These are phyloP conservation scores for Parnassius glacialis DNA, from an alignment of 2,888 invertebrate species.

Conservation along the genomic window DNA sequence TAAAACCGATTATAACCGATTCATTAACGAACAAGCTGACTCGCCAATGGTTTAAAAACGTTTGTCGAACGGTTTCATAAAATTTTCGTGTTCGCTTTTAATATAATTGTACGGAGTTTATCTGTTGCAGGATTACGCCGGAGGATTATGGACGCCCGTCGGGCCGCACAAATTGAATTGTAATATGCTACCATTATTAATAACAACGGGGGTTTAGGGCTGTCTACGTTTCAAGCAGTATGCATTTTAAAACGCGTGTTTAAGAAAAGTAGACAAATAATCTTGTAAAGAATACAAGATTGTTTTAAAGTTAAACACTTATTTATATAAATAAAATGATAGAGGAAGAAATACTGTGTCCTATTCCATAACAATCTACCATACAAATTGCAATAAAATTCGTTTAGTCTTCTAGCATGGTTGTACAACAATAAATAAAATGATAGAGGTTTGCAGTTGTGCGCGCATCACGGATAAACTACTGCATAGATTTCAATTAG, in stretches of 20 bases:
- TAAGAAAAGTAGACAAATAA: too few relatives aligned
- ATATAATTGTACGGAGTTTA: slow-evolving; percentile 76
- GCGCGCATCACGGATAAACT: too few relatives aligned
- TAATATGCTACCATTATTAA: slow-evolving; percentile 76
- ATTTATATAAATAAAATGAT: too few relatives aligned
- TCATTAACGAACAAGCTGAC: slow-evolving; percentile 36
- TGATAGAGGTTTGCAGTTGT: too few relatives aligned
- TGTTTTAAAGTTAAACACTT: too few relatives aligned
- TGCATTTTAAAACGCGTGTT: not conserved
- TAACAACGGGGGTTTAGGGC: slow-evolving; percentile 57
- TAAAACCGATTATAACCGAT: slow-evolving; percentile 16
- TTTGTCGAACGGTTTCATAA: slow-evolving; percentile 59
- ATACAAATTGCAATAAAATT: too few relatives aligned
- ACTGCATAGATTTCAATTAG: too few relatives aligned
- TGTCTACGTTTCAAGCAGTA: slow-evolving; percentile 30
- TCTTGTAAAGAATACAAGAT: too few relatives aligned
- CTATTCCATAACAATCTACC: too few relatives aligned
- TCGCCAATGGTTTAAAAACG: slow-evolving; percentile 47
- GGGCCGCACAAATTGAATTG: slow-evolving; percentile 75
- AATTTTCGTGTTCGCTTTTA: slow-evolving; percentile 76
- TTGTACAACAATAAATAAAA: too few relatives aligned
- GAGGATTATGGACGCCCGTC: slow-evolving; percentile 48
- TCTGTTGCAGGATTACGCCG: slow-evolving; percentile 66
- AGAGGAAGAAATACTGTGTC: too few relatives aligned
- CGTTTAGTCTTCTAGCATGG: too few relatives aligned